phyloP scores from a whole-genome alignment of 2,113 vertebrate species.

The Megatriorchis doriae region DNA sequence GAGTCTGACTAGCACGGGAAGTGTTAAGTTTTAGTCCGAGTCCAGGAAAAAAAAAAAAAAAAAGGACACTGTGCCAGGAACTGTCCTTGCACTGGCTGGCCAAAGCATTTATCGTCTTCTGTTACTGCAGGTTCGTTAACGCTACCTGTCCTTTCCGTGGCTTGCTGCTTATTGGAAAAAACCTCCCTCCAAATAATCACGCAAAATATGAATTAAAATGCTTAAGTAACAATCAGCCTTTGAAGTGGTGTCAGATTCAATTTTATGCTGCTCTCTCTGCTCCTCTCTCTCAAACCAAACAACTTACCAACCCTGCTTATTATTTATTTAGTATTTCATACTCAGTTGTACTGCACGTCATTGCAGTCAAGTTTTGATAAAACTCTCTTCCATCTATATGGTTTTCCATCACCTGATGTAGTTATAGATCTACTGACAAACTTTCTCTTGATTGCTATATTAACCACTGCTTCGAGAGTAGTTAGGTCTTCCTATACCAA shows the following conservation, averaged over 20 bases:
- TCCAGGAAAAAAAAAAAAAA: neutral
- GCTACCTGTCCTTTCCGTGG: neutral
- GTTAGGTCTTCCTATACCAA: neutral
- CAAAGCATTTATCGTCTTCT: conserved; percentile 24
- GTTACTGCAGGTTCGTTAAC: conserved; percentile 19
- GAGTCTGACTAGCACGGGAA: neutral
- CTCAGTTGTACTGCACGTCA: neutral
- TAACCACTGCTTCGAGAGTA: neutral
- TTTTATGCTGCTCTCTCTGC: neutral
- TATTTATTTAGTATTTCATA: conserved; percentile 37
- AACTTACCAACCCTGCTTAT: conserved; percentile 6
- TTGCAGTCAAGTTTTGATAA: neutral
- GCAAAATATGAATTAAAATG: neutral
- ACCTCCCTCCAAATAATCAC: neutral
- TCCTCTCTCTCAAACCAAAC: conserved; percentile 18
- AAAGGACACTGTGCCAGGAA: conserved; percentile 22
- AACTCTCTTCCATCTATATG: neutral
- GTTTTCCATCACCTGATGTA: neutral
- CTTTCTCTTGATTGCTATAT: neutral
- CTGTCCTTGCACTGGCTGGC: conserved; percentile 8
- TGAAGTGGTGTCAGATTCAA: conserved; percentile 9
- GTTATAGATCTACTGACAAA: neutral
- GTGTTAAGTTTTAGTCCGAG: conserved; percentile 32
- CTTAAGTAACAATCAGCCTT: neutral
- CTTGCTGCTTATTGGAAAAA: neutral